Percentiles rank a stretch among this genome's conserved stretches.
These are phyloP conservation scores for Noctua fimbriata DNA, from an alignment of 2,888 invertebrate species.

Conservation along the genomic window DNA sequence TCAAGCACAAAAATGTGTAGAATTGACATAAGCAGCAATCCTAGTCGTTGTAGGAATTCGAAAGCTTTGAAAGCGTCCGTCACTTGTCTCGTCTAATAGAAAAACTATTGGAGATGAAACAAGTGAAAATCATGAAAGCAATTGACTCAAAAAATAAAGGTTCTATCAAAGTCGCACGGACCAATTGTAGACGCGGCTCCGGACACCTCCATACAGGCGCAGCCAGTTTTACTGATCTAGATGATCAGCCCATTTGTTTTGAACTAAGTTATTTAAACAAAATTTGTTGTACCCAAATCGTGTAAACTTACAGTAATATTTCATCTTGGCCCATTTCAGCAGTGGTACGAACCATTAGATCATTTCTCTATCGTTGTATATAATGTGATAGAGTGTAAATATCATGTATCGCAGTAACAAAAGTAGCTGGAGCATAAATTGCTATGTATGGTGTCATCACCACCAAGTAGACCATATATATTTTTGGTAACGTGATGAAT, in stretches of 20 bases:
- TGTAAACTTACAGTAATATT: not conserved
- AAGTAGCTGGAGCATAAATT: slow-evolving; percentile 77
- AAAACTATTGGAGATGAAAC: not conserved
- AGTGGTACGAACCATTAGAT: slow-evolving; percentile 21
- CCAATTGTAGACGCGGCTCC: not conserved
- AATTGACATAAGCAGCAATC: not conserved
- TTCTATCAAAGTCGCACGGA: not conserved
- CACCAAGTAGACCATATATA: slow-evolving; percentile 86
- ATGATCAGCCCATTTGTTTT: not conserved
- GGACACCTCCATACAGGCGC: not conserved
- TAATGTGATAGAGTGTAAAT: slow-evolving; percentile 85
- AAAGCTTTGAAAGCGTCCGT: not conserved
- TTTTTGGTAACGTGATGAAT: slow-evolving; percentile 90
- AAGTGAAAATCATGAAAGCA: not conserved
- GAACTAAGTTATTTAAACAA: not conserved
- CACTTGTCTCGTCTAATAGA: not conserved
- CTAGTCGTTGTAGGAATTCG: not conserved
- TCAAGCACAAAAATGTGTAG: not conserved
- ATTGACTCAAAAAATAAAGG: not conserved
- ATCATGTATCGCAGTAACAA: slow-evolving; percentile 78
- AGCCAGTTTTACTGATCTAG: not conserved
- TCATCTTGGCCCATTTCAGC: slow-evolving; percentile 19
- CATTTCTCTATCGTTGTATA: slow-evolving; percentile 79
- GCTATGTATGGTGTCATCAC: slow-evolving; percentile 82
- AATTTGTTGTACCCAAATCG: not conserved